Base-by-base conservation (phyloP, 1,140 invertebrate genomes). In the Octopus sinensis region DNA sequence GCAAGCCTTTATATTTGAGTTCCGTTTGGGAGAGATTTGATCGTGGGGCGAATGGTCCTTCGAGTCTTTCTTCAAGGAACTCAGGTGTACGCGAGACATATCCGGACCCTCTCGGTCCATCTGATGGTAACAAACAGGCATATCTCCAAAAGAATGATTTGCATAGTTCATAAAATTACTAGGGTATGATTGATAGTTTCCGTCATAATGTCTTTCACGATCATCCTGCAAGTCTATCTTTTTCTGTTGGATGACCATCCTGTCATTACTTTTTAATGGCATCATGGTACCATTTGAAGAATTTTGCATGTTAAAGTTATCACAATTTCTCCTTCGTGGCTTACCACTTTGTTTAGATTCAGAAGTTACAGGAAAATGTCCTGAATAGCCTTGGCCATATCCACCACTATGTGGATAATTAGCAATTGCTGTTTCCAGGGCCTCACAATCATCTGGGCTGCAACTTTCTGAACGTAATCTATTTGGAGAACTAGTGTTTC, bases 401-500 rank as follows among this genome's bases (percentile, higher is more conserved):
- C 68, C 68, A 73, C 68, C 68, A 73, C 68, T 73, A 6, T 73
- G 68, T 73, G 68, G 68, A 17, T 73, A 73, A 73, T 73, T 73
- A 10, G 68, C 68, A 73, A 73, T 73, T 13, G 68, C 68, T 12
- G 68, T 73, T 17, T 73, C 68, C 13, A 73, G 68, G 5, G 68
- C 68, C 30, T 73, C 68, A 73, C 68, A 73, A n/a, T 73, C 68
- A 73, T 73, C 68, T 73, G 68, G 68, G 68, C 68, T 73, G 30
- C 68, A 73, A 73, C 68, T 73, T 73, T 73, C 68, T n/a, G 68
- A 73, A 6, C 68, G 7, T 23, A 73, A 73, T 73, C 68, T 73
- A 23, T 73, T 73, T 73, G 68, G 68, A 73, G 68, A 73, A 73
- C 68, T 73, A 73, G 68, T 23, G 68, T 73, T 73, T 73, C 68